Evolutionary conservation across 2,888 invertebrate species (phyloP).

Genomic region (Tricholauxania praeusta): DNA sequence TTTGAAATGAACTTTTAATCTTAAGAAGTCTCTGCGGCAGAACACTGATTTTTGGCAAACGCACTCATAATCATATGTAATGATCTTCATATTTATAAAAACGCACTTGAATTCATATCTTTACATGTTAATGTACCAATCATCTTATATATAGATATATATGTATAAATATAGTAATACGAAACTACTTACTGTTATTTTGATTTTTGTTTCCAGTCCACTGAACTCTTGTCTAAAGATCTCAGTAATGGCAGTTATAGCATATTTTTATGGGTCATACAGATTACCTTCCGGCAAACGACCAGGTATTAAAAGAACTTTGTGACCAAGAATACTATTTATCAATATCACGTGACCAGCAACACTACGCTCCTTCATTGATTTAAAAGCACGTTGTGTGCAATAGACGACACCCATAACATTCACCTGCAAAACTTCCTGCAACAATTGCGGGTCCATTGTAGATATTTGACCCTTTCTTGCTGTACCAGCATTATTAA

Average conservation of each 20-base stretch:
- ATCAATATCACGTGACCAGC: slow-evolving; percentile 68
- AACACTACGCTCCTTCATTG: slow-evolving; percentile 64
- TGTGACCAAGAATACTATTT: slow-evolving; percentile 59
- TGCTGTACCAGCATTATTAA: slow-evolving; percentile 70
- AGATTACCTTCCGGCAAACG: slow-evolving; percentile 32
- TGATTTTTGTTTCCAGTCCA: slow-evolving; percentile 48
- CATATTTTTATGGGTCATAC: slow-evolving; percentile 58
- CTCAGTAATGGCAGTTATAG: slow-evolving; percentile 58
- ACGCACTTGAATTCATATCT: too few species aligned
- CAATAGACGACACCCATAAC: slow-evolving; percentile 66
- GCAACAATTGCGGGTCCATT: slow-evolving; percentile 48
- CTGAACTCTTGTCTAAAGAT: slow-evolving; percentile 57
- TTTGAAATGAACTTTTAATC: too few species aligned
- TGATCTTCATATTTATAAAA: too few species aligned
- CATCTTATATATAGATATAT: too few species aligned
- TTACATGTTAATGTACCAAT: too few species aligned
- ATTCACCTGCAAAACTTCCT: slow-evolving; percentile 64
- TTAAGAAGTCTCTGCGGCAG: too few species aligned
- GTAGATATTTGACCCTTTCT: slow-evolving; percentile 23
- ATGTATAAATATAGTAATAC: too few species aligned
- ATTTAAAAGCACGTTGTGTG: slow-evolving; percentile 66
- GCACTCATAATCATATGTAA: too few species aligned
- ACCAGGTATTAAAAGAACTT: background rate
- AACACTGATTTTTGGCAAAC: too few species aligned
- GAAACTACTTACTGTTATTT: too few species aligned